phyloP scores from a whole-genome alignment of 2,797 vertebrate species.

The Selene dorsalis region DNA sequence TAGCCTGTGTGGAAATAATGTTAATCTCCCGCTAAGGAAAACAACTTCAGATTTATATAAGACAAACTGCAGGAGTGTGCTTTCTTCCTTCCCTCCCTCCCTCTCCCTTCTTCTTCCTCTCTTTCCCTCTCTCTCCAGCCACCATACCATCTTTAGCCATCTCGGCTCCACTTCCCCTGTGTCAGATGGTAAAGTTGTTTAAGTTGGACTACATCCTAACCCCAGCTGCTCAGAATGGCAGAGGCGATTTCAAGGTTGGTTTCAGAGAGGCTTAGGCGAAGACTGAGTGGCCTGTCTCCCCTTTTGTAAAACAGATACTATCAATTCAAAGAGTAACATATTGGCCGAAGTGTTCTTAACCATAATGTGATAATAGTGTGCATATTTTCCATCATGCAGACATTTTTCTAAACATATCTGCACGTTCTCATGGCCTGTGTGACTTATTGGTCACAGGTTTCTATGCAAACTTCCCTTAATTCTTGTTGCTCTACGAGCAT shows the following conservation, averaged over 20 bases:
- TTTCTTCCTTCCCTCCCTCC: conserved; percentile 52
- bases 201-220: conserved; percentile 80
- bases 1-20: conserved; percentile 77
- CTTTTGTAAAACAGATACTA: conserved; percentile 53
- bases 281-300: conserved; percentile 35
- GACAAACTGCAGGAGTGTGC: conserved; percentile 66
- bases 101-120: conserved; percentile 44
- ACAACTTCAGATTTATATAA: conserved; percentile 72
- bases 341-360: conserved; percentile 19
- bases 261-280: conserved; percentile 52
- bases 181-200: conserved; percentile 81
- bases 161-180: conserved; percentile 68
- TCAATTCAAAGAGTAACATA: conserved; percentile 52
- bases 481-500: conserved; percentile 41
- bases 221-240: conserved; percentile 74
- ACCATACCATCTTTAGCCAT: conserved; percentile 81
- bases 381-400: conserved; percentile 41
- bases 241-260: conserved; percentile 71
- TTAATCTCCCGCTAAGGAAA: conserved; percentile 76
- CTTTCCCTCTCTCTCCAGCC: conserved; percentile 46
- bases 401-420: conserved; percentile 53
- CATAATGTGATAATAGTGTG: conserved; percentile 39
- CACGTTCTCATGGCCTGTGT: conserved; percentile 52
- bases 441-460: conserved; percentile 62
- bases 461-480: conserved; percentile 62